Percentiles rank a stretch among this genome's conserved stretches.
These are phyloP conservation scores for Resseliella maxima DNA, from an alignment of 2,888 invertebrate species.

Conservation along the genomic window DNA sequence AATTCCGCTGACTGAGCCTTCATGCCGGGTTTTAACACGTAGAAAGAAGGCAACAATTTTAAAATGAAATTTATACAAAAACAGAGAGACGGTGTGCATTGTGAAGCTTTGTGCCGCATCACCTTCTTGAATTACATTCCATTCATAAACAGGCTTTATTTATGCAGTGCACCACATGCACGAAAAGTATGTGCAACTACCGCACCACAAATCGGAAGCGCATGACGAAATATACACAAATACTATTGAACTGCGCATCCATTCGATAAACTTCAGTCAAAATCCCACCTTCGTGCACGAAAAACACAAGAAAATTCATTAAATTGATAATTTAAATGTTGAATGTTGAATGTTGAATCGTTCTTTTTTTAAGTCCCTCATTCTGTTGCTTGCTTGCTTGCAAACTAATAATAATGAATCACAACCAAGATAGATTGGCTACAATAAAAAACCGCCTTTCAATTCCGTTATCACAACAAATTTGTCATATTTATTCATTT, in stretches of 20 bases:
- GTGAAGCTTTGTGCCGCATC: slow-evolving; percentile 16
- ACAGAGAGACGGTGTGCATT: slow-evolving; percentile 46
- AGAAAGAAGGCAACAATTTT: not conserved
- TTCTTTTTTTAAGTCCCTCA: too few relatives aligned
- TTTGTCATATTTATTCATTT: not conserved
- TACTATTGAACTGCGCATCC: not conserved
- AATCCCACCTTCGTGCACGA: not conserved
- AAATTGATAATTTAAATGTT: not conserved
- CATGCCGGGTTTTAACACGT: slow-evolving; percentile 29
- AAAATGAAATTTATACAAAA: slow-evolving; percentile 11
- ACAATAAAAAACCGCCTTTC: not conserved
- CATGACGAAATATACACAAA: slow-evolving; percentile 6
- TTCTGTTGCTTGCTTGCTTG: too few relatives aligned
- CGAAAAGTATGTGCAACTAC: slow-evolving; percentile 33
- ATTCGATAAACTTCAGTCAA: not conserved
- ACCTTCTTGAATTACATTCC: slow-evolving; percentile 55
- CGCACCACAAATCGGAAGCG: slow-evolving; percentile 43
- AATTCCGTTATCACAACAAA: slow-evolving; percentile 32
- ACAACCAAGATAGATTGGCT: not conserved
- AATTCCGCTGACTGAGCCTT: not conserved
- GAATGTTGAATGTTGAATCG: too few relatives aligned
- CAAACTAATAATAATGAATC: not conserved
- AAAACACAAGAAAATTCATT: slow-evolving; percentile 3
- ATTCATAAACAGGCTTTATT: slow-evolving; percentile 53
- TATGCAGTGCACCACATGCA: slow-evolving; percentile 55